Evolutionary conservation across 2,113 vertebrate species (phyloP).

Genomic region (Paracyprichromis sp.): DNA sequence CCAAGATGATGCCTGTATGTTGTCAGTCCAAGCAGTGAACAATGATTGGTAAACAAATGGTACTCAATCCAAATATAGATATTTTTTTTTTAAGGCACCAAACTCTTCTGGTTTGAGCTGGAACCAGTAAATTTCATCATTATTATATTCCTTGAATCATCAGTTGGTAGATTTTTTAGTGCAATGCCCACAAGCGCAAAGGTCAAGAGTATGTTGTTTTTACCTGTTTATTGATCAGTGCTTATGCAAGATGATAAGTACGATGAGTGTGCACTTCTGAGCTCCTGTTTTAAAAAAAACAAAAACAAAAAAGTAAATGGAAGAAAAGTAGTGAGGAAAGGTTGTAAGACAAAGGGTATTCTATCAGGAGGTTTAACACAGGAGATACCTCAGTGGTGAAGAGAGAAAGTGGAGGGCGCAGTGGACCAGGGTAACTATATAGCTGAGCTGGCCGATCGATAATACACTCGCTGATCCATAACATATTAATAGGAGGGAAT

Average conservation of each 20-base stretch:
- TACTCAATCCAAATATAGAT: neutral
- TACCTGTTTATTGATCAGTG: neutral
- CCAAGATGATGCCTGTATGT: neutral
- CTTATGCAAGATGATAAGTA: neutral
- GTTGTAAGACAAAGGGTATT: neutral
- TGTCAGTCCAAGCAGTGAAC: neutral
- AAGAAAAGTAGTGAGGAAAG: neutral
- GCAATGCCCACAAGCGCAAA: neutral
- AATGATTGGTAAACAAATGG: neutral
- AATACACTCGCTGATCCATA: slow-evolving; percentile 48
- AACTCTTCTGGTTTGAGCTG: neutral
- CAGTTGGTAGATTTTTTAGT: neutral
- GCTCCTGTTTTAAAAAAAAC: neutral
- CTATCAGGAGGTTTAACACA: neutral
- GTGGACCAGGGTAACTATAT: neutral
- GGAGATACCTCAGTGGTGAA: neutral
- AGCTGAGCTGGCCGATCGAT: slow-evolving; percentile 43
- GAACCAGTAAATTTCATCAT: neutral
- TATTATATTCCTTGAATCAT: neutral
- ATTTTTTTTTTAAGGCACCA: neutral
- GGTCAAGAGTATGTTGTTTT: neutral
- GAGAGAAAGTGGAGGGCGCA: neutral
- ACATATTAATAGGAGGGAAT: slow-evolving; percentile 57
- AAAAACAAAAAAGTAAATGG: neutral
- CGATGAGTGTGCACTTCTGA: neutral